phyloP scores from a whole-genome alignment of 2,797 vertebrate genomes.

The Coregonus suidteri region DNA sequence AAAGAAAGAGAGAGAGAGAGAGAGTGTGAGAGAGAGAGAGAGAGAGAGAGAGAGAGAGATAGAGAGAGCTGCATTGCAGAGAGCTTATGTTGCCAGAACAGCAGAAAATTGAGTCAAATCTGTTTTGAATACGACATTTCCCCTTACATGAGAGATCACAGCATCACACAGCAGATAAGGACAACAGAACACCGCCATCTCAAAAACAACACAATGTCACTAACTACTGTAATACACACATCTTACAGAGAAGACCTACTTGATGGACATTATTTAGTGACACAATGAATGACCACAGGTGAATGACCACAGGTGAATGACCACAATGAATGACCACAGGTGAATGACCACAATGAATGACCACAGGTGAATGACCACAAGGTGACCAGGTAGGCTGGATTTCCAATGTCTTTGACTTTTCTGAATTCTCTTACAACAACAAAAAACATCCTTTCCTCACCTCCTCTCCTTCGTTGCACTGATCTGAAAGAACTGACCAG shows the following conservation, averaged over 20 bases:
- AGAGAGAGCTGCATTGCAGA: slow-evolving; percentile 13
- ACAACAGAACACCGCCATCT: slow-evolving; percentile 1
- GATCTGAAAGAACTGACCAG: too few relatives aligned
- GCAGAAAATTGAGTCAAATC: slow-evolving; percentile 26
- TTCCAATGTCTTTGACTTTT: too few relatives aligned
- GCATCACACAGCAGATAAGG: background rate
- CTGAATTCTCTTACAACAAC: too few relatives aligned
- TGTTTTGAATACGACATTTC: slow-evolving; percentile 28
- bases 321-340: too few relatives aligned
- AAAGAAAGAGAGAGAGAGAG: slow-evolving; percentile 21
- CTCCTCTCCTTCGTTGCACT: too few relatives aligned
- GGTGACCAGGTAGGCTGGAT: too few relatives aligned
- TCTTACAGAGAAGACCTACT: background rate
- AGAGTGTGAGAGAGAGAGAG: slow-evolving; percentile 24
- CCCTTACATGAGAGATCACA: background rate
- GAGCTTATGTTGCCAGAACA: slow-evolving; percentile 14
- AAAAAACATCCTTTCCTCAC: too few relatives aligned
- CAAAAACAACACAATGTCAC: background rate
- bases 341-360: too few relatives aligned
- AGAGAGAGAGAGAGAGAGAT: slow-evolving; percentile 22
- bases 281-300: too few relatives aligned
- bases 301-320: too few relatives aligned
- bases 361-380: too few relatives aligned
- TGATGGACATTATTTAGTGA: too few relatives aligned
- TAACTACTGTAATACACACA: background rate